phyloP scores from a whole-genome alignment of 2,113 vertebrate species.

The Cyrtonyx montezumae region DNA sequence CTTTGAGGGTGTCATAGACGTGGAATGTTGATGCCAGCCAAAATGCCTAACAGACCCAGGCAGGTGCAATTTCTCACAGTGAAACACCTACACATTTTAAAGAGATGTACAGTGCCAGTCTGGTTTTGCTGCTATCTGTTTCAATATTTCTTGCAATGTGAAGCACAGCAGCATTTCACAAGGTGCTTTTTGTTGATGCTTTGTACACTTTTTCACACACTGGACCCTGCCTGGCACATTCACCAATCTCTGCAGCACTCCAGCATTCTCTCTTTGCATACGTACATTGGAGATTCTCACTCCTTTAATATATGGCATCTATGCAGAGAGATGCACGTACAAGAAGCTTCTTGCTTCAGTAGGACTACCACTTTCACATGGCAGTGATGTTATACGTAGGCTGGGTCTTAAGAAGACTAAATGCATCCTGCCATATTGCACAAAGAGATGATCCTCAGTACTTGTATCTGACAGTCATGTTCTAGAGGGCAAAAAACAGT shows the following conservation, averaged over 20 bases:
- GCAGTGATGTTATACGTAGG: background rate
- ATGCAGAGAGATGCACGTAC: background rate
- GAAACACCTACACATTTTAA: background rate
- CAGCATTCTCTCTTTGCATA: background rate
- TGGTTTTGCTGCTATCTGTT: background rate
- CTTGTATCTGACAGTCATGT: background rate
- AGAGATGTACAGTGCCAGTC: background rate
- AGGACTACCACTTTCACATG: background rate
- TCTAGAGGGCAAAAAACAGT: background rate
- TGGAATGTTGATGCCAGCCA: background rate
- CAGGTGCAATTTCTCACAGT: background rate
- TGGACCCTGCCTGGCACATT: background rate
- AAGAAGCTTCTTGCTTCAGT: accelerated
- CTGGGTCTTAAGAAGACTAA: background rate
- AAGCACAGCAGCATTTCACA: background rate
- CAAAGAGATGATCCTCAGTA: background rate
- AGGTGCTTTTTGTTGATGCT: background rate
- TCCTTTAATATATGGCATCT: background rate
- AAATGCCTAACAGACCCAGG: background rate
- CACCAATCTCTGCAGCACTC: background rate
- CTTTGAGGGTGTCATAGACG: background rate
- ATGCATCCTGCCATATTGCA: background rate
- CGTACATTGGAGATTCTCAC: background rate
- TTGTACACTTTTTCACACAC: background rate
- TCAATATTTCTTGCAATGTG: background rate